phyloP scores from a whole-genome alignment of 2,888 invertebrate species.

The Athripsodes cinereus region DNA sequence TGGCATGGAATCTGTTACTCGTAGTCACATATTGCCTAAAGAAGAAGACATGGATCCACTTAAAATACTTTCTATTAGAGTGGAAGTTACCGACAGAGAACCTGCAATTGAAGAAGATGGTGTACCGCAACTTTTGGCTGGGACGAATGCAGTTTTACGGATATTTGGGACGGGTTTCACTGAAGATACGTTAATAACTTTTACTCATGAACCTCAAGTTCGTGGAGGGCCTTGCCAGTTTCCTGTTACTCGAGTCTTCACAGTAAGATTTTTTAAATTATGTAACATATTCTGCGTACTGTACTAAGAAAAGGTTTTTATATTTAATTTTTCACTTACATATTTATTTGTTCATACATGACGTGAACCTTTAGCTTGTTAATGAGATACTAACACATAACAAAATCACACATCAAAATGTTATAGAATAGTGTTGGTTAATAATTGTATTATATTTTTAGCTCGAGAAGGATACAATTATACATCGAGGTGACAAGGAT shows the following conservation, averaged over 20 bases:
- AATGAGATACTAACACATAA: too few relatives aligned
- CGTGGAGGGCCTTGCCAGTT: conserved; percentile 59
- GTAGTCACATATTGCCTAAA: background rate
- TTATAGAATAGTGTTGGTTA: background rate
- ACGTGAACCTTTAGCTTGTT: too few relatives aligned
- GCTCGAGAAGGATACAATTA: conserved; percentile 1
- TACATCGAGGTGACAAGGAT: conserved; percentile 44
- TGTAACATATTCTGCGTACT: too few relatives aligned
- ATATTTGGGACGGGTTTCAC: conserved; percentile 70
- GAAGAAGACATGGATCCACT: background rate
- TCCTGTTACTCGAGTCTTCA: conserved; percentile 44
- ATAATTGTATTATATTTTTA: background rate
- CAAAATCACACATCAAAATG: too few relatives aligned
- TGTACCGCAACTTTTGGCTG: conserved; percentile 62
- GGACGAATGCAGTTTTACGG: conserved; percentile 55
- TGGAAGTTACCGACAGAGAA: conserved; percentile 54
- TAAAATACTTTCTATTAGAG: conserved; percentile 49
- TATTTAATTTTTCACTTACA: background rate
- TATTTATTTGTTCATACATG: too few relatives aligned
- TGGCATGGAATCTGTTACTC: background rate
- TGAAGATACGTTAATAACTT: conserved; percentile 59
- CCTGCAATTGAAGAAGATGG: conserved; percentile 51
- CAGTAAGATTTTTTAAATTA: conserved; percentile 36
- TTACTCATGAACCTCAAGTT: conserved; percentile 55
- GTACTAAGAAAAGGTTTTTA: background rate